Percentiles rank a stretch among this genome's conserved stretches.
phyloP scores from a whole-genome alignment of 2,113 vertebrate species.

The Poeciliopsis turrubarensis region DNA sequence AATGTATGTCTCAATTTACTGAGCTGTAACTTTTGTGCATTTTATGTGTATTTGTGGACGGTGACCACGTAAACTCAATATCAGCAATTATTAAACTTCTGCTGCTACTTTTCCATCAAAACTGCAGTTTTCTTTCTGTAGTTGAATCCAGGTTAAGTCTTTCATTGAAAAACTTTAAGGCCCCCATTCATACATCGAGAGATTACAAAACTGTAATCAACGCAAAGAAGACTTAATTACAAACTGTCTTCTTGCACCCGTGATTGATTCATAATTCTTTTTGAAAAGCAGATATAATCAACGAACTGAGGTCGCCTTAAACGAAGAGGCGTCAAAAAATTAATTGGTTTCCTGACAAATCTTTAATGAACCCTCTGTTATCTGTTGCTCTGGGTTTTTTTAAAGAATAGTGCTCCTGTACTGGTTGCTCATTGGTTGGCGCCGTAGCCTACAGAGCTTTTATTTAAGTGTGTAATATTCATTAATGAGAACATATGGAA shows the following conservation, averaged over 20 bases:
- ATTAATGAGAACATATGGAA: slow-evolving; percentile 10
- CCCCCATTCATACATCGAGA: background rate
- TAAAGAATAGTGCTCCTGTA: background rate
- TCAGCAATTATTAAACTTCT: too few relatives aligned
- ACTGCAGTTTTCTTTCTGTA: background rate
- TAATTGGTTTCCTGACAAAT: slow-evolving; percentile 46
- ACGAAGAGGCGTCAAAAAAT: slow-evolving; percentile 7
- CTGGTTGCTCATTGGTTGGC: background rate
- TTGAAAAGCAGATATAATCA: background rate
- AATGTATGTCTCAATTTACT: background rate
- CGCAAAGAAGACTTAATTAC: background rate
- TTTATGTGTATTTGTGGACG: background rate
- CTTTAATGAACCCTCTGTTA: slow-evolving; percentile 48
- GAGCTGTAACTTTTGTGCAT: background rate
- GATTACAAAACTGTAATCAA: background rate
- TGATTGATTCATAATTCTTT: slow-evolving; percentile 9
- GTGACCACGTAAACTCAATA: background rate
- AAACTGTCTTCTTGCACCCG: background rate
- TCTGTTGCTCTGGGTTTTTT: slow-evolving; percentile 21
- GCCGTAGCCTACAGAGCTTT: slow-evolving; percentile 17
- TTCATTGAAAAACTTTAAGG: background rate
- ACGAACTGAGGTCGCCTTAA: slow-evolving; percentile 5
- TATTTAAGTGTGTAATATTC: background rate
- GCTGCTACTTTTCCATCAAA: too few relatives aligned
- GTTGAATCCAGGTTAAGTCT: background rate